Evolutionary conservation across 2,797 vertebrate species (phyloP), one percentile per base, ranked within the genome.

Genomic region (Lithobates sylvaticus): DNA sequence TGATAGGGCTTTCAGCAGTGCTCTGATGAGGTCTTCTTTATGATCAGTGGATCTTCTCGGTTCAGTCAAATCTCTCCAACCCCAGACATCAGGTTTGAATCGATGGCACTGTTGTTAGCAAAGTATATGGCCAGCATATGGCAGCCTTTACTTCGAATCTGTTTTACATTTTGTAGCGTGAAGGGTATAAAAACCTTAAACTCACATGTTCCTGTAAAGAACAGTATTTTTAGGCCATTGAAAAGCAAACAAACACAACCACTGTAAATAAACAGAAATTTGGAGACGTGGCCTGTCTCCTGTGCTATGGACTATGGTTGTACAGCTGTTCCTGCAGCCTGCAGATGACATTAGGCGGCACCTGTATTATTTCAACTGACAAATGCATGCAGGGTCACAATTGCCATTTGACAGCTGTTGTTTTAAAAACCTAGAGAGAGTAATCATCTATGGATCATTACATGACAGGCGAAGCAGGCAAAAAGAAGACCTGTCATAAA

Each of bases 281-380:
- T 39, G 3, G 15, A 27, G 69, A 61, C 69, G 58, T 13, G 21
- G 29, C 12, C 16, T 9, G 29, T 65, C 61, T 26, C 61, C n/a
- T 1, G 23, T 65, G 61, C 61, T 65, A 1, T 7, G 61, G 61
- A 12, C n/a, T 26, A n/a, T 65, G 79, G 69, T 10, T 70, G 69
- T 6, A 32, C 85, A 82, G 85, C 85, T 86, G 85, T 73, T 61
- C 36, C 42, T 32, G 65, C 12, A 68, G 44, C 67, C 73, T 78
- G 26, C 47, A 71, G 50, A 71, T 67, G 32, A 64, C 36, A 81
- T 76, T 82, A 71, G 7, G 50, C 26, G 67, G 27, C 74, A 76
- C 68, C 85, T 83, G 79, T 86, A 83, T 86, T 86, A 72, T 86
- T 86, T 78, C 85, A 86, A 72, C 80, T 72, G 74, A 86, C 73